Evolutionary conservation across 2,888 invertebrate genomes (phyloP).

Genomic region (Parasteatoda lunata): DNA sequence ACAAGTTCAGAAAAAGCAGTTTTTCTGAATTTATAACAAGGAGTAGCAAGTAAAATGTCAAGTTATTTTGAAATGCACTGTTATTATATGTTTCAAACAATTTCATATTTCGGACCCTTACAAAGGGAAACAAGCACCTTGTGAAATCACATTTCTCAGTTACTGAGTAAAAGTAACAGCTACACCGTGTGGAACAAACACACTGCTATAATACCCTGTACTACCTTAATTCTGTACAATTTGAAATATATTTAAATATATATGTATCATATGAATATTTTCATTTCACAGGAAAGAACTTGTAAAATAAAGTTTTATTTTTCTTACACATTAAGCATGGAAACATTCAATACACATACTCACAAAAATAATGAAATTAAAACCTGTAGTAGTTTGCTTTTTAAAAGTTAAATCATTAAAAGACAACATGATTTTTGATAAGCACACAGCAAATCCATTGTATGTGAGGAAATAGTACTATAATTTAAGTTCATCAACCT

Average conservation of each 20-base stretch:
- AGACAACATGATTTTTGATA: no score
- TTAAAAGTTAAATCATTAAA: no score
- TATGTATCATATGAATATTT: background rate
- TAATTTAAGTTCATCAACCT: no score
- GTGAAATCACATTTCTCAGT: conserved; percentile 64
- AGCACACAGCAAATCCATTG: no score
- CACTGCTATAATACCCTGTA: conserved; percentile 60
- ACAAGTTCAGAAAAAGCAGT: conserved; percentile 61
- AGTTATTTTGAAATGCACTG: conserved; percentile 60
- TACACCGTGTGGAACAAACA: conserved; percentile 63
- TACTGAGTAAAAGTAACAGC: conserved; percentile 59
- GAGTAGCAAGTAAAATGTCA: conserved; percentile 50
- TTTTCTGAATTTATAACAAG: conserved; percentile 38
- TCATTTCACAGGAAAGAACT: background rate
- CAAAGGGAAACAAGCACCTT: conserved; percentile 65
- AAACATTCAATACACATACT: background rate
- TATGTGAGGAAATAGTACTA: no score
- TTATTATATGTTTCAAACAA: conserved; percentile 33
- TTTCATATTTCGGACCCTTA: conserved; percentile 60
- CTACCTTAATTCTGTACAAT: conserved; percentile 23
- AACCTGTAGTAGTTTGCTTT: no score
- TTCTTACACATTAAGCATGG: background rate
- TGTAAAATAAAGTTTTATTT: background rate
- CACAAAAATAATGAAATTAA: background rate
- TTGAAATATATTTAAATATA: background rate